A percentile compares a stretch with the other conserved stretches of the same genome.
Conservation (phyloP, 1,140 invertebrate genomes). For the Drosophila sucinea region DNA sequence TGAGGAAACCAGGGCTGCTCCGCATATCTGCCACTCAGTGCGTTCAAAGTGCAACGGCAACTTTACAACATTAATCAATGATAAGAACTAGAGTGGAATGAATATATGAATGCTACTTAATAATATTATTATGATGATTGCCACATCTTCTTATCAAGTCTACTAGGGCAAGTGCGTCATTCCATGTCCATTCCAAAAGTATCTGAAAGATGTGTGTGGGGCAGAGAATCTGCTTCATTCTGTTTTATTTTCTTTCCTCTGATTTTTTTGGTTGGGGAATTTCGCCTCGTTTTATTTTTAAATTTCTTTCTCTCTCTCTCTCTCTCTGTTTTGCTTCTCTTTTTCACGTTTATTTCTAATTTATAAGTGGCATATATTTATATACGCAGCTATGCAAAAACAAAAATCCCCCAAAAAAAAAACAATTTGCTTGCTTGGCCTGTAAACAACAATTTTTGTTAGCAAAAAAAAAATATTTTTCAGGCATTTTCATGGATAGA, state of each 20-base stretch:
- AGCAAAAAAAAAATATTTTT: conserved; percentile 44
- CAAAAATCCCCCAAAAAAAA: background rate
- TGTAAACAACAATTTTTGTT: conserved; percentile 29
- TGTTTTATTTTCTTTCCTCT: conserved; percentile 1
- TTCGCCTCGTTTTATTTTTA: conserved; percentile 21
- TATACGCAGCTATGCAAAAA: conserved; percentile 9
- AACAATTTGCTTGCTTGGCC: background rate
- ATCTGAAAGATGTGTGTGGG: conserved; percentile 1
- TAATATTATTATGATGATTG: conserved; percentile 13
- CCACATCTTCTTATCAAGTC: conserved; percentile 9
- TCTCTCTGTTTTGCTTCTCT: background rate
- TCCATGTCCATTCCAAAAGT: background rate
- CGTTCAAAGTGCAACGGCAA: conserved; percentile 2
- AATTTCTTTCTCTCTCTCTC: background rate
- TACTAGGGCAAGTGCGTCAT: conserved; percentile 13
- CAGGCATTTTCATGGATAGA: conserved; percentile 7
- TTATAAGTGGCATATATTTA: conserved; percentile 4
- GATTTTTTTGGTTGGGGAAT: conserved; percentile 5
- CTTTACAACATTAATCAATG: conserved; percentile 6
- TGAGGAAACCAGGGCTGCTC: background rate
- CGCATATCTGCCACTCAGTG: background rate
- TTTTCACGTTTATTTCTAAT: background rate
- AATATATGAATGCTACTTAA: background rate
- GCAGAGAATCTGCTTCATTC: conserved; percentile 6
- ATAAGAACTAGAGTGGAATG: conserved; percentile 6